phyloP scores from a whole-genome alignment of 2,797 vertebrate species.

The Thripadectes ignobilis region DNA sequence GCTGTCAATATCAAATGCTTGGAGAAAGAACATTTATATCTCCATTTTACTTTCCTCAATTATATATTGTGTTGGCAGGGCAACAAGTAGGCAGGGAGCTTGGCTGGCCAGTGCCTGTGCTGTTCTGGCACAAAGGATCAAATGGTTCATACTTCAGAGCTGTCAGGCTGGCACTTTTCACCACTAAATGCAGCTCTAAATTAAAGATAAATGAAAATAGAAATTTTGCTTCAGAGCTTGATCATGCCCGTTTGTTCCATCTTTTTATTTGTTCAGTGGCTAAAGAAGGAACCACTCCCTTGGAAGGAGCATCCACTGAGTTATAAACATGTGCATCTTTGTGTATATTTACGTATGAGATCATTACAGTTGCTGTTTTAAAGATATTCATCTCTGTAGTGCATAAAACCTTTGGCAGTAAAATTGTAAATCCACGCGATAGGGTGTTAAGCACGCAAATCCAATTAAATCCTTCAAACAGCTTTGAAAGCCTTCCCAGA shows the following conservation, averaged over 20 bases:
- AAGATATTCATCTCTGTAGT: conserved; percentile 41
- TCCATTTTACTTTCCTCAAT: not conserved
- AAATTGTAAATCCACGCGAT: conserved; percentile 55
- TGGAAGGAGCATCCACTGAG: not conserved
- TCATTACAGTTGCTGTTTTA: conserved; percentile 30
- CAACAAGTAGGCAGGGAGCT: conserved; percentile 2
- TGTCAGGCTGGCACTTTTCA: conserved; percentile 10
- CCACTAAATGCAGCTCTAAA: not conserved
- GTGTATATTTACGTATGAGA: conserved; percentile 14
- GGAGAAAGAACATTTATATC: not conserved
- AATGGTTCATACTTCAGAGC: not conserved
- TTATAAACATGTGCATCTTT: not conserved
- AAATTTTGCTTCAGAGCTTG: not conserved
- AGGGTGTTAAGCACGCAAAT: conserved; percentile 59
- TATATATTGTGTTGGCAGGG: not conserved
- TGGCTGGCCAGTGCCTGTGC: not conserved
- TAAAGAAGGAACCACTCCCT: not conserved
- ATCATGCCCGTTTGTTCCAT: not conserved
- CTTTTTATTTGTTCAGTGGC: not conserved
- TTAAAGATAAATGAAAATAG: conserved; percentile 8
- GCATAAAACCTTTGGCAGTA: conserved; percentile 50
- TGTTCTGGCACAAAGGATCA: not conserved
- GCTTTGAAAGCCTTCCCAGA: conserved; percentile 60
- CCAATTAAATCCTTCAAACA: conserved; percentile 54
- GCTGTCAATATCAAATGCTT: not conserved